Evolutionary conservation across 2,888 invertebrate genomes (phyloP).

Genomic region (Tinea semifulvella): DNA sequence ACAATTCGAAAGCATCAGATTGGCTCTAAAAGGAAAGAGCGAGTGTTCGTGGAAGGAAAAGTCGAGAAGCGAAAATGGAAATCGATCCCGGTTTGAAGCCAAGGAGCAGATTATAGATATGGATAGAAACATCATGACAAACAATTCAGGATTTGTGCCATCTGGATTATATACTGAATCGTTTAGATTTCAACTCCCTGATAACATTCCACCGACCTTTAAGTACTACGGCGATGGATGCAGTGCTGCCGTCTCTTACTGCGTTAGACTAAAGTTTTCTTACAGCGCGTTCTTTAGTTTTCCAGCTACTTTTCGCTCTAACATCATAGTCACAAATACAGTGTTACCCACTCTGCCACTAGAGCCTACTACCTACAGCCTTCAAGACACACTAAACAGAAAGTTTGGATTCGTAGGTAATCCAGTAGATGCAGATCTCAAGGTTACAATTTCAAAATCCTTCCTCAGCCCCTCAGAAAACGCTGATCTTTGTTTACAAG

Average conservation of each 20-base stretch:
- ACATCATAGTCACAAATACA: not conserved
- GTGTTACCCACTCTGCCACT: not conserved
- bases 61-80: conserved; percentile 9
- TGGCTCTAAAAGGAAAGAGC: conserved; percentile 4
- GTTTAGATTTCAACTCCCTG: conserved; percentile 5
- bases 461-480: conserved; percentile 1
- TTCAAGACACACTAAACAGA: not conserved
- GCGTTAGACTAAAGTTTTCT: not conserved
- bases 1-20: conserved; percentile 5
- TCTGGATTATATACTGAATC: not conserved
- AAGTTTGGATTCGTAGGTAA: conserved; percentile 5
- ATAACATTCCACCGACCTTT: not conserved
- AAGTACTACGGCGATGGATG: not conserved
- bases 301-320: not conserved
- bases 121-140: conserved; percentile 5
- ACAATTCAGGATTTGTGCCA: not conserved
- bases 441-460: conserved; percentile 5
- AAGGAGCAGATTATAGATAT: conserved; percentile 9
- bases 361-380: not conserved
- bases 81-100: conserved; percentile 3
- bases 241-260: not conserved
- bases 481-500: conserved; percentile 11
- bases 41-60: conserved; percentile 9
- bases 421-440: conserved; percentile 4
- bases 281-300: conserved; percentile 5